Conservation (phyloP, 2,113 vertebrate genomes). For the Hydropotes inermis region DNA sequence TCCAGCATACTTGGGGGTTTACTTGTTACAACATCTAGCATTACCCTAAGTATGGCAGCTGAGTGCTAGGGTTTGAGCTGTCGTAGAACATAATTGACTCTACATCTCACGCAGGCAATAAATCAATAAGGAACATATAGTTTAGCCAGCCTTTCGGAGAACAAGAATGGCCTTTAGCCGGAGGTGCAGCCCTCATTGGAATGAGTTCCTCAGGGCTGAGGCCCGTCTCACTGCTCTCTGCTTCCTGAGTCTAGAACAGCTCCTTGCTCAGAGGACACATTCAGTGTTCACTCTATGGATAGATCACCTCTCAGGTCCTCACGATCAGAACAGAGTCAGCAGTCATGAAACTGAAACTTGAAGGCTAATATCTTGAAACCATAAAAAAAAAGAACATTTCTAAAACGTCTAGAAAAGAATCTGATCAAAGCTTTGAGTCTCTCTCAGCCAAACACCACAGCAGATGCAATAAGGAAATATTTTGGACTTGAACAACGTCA, state of each 20-base stretch:
- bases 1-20: background rate
- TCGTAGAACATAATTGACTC: background rate
- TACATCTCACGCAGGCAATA: background rate
- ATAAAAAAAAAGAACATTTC: background rate
- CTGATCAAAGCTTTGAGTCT: background rate
- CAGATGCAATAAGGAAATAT: background rate
- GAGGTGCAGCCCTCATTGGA: background rate
- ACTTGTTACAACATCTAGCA: background rate
- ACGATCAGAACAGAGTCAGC: background rate
- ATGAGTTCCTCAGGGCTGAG: background rate
- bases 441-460: background rate
- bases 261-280: background rate
- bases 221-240: background rate
- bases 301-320: no score
- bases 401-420: background rate
- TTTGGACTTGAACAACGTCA: background rate
- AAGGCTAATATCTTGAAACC: background rate
- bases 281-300: background rate
- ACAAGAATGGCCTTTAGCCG: background rate
- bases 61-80: background rate
- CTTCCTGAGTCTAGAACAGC: accelerated
- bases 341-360: background rate
- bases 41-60: background rate
- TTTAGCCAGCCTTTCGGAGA: background rate
- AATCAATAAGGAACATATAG: background rate